Percentiles rank a stretch among this genome's conserved stretches.
phyloP scores from a whole-genome alignment of 2,888 invertebrate genomes.

The Serrognathus titanus region DNA sequence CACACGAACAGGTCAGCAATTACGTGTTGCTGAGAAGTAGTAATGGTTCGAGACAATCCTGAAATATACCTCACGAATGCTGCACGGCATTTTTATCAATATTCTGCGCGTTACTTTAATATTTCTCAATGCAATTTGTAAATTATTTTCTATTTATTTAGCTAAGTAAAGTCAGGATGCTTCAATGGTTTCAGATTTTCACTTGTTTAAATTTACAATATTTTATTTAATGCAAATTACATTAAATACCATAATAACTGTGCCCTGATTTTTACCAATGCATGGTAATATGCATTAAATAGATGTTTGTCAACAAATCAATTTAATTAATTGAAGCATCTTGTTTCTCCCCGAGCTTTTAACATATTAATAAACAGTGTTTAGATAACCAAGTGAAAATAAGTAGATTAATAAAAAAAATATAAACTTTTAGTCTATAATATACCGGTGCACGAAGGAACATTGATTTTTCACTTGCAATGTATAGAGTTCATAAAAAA shows the following conservation, averaged over 20 bases:
- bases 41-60: constrained; percentile 29
- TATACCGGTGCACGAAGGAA: too few species aligned
- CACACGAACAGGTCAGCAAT: constrained; percentile 10
- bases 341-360: not conserved
- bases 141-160: too few species aligned
- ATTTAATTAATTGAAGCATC: not conserved
- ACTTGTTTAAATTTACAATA: not conserved
- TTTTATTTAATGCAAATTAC: not conserved
- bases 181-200: not conserved
- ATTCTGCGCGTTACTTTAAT: constrained; percentile 15
- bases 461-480: too few species aligned
- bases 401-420: too few species aligned
- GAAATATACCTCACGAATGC: constrained; percentile 24
- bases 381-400: too few species aligned
- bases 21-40: constrained; percentile 15
- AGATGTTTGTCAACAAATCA: too few species aligned
- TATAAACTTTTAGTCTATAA: too few species aligned
- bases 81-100: constrained; percentile 17
- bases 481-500: too few species aligned
- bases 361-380: too few species aligned
- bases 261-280: not conserved
- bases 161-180: not conserved
- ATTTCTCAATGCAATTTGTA: not conserved
- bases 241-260: not conserved
- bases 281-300: not conserved